Evolutionary conservation across 2,888 invertebrate genomes (phyloP), one percentile per base, ranked within the genome.

Genomic region (Drosophila kanekoi): DNA sequence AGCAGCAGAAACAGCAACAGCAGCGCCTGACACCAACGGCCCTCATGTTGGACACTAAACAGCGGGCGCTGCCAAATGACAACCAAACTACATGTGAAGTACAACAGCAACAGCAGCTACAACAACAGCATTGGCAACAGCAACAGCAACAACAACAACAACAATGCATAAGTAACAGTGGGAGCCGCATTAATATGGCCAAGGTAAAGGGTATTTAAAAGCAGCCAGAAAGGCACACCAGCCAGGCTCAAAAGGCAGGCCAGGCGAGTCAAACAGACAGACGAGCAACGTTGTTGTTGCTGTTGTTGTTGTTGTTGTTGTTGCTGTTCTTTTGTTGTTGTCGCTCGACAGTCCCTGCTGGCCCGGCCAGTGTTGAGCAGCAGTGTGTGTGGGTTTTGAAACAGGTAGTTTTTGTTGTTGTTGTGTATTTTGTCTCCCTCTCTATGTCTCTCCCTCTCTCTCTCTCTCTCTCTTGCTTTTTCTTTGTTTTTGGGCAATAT

Each of bases 61-160:
- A 89, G 88, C 86, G 88, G 84, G 85, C 87, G 85, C 89, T 88
- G 89, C 83, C 90, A 82, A 90, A 90, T 90, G 89, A 90, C 90
- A 89, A 79, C 79, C 81, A 79, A 88, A 77, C 84, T 82, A 79
- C 85, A 87, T 85, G 87, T 72, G 82, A 82, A 82, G 86, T 88
- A 89, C 86, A 88, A 83, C 89, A 76, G 72, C 78, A 87, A 71
- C 81, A 77, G 72, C 76, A 79, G 68, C 81, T 64, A 54, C 68
- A 61, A 43, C 60, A 57, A 60, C 65, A 69, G 28, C n/a, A n/a
- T n/a, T n/a, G n/a, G n/a, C 59, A 61, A 10, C 64, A 62, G 28
- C 45, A 64, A 33, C 58, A 61, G 18, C 63, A 62, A 35, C 45
- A 64, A 37, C 63, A 67, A 59, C 59, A 77, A 57, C 52, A 67